These are phyloP conservation scores for Fragum sueziense DNA, from an alignment of 2,888 invertebrate species.

Conservation along the genomic window DNA sequence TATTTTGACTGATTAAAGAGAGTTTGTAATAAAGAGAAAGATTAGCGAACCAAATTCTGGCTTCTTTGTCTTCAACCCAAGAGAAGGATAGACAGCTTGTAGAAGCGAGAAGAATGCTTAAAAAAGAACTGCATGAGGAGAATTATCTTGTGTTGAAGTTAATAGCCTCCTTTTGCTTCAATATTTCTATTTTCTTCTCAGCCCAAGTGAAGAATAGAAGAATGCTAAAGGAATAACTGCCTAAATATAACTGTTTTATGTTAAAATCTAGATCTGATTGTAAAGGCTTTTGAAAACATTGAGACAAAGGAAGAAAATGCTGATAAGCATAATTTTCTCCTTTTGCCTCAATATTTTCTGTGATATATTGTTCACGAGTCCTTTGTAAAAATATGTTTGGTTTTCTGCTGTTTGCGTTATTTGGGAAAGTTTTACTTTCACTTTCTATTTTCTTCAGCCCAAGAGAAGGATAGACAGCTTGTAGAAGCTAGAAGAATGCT, in stretches of 20 bases:
- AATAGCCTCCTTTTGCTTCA: too few relatives aligned
- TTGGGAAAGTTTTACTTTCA: too few relatives aligned
- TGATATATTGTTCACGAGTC: too few relatives aligned
- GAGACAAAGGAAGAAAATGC: too few relatives aligned
- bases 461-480: constrained; percentile 89
- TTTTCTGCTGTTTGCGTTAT: too few relatives aligned
- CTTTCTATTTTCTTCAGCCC: constrained; percentile 64
- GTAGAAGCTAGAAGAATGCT: constrained; percentile 93
- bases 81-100: constrained; percentile 90
- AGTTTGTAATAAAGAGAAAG: too few relatives aligned
- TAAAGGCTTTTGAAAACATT: constrained; percentile 89
- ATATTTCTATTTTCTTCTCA: constrained; percentile 35
- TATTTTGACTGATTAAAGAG: too few relatives aligned
- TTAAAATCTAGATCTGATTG: constrained; percentile 96
- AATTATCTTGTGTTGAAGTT: constrained; percentile 95
- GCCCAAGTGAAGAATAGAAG: constrained; percentile 88
- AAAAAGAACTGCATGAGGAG: constrained; percentile 95
- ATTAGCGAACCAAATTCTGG: too few relatives aligned
- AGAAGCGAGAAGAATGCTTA: constrained; percentile 93
- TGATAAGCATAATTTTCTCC: too few relatives aligned
- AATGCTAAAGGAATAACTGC: constrained; percentile 93
- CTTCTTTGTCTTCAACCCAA: constrained; percentile 60
- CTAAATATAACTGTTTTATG: constrained; percentile 94
- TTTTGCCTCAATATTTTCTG: too few relatives aligned
- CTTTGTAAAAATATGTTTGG: too few relatives aligned